phyloP scores from a whole-genome alignment of 2,888 invertebrate species.

The Drosophila niveifrons region DNA sequence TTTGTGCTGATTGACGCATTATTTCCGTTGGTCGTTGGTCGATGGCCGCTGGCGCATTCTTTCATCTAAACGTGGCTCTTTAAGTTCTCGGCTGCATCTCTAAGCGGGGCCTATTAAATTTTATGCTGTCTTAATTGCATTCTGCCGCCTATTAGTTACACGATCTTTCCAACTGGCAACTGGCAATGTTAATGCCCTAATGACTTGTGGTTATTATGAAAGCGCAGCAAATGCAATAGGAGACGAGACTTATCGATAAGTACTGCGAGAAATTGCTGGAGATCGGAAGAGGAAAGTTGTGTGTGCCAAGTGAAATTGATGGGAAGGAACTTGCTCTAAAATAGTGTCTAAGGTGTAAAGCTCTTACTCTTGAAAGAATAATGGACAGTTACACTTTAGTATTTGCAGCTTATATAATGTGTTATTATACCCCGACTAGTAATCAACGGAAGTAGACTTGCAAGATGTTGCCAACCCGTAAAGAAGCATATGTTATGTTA shows the following conservation, averaged over 20 bases:
- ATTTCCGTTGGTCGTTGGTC: slow-evolving; percentile 15
- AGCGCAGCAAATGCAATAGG: slow-evolving; percentile 20
- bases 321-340: neutral
- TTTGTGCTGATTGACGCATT: slow-evolving; percentile 14
- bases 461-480: slow-evolving; percentile 8
- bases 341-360: neutral
- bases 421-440: neutral
- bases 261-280: neutral
- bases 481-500: slow-evolving; percentile 10
- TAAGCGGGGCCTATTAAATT: slow-evolving; percentile 43
- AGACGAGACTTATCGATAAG: slow-evolving; percentile 4
- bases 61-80: slow-evolving; percentile 7
- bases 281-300: slow-evolving; percentile 5
- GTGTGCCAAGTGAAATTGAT: neutral
- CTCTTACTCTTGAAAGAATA: neutral
- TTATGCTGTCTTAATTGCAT: slow-evolving; percentile 37
- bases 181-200: slow-evolving; percentile 8
- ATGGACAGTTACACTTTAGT: neutral
- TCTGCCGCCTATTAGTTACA: slow-evolving; percentile 33
- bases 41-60: neutral
- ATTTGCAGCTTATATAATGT: neutral
- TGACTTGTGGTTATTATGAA: slow-evolving; percentile 18
- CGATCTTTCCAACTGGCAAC: neutral
- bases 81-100: neutral
- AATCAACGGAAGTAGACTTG: slow-evolving; percentile 16